Percentiles rank a stretch among this genome's conserved stretches.
Evolutionary conservation across 2,113 vertebrate species (phyloP).

Genomic region (Hippocampus barbouri): DNA sequence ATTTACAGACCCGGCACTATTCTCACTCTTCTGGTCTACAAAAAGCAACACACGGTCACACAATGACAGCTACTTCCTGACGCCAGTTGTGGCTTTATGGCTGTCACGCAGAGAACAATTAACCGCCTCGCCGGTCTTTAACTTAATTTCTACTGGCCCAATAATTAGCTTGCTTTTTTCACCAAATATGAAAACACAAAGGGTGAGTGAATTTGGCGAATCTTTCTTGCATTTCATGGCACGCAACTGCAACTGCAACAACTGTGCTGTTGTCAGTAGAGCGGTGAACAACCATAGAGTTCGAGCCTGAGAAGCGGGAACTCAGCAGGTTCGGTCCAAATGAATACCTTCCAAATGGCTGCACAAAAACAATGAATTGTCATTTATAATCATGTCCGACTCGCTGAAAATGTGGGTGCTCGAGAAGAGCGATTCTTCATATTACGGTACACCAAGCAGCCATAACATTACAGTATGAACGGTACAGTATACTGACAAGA

Average conservation of each 20-base stretch:
- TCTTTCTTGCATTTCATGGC: not conserved
- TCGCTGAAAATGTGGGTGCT: conserved; percentile 14
- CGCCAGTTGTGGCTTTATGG: conserved; percentile 60
- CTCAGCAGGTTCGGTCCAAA: conserved; percentile 11
- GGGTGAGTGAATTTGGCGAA: conserved; percentile 14
- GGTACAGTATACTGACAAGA: not conserved
- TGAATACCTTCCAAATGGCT: conserved; percentile 19
- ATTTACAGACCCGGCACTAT: conserved; percentile 33
- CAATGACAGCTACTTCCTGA: conserved; percentile 47
- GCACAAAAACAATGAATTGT: conserved; percentile 13
- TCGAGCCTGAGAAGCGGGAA: not conserved
- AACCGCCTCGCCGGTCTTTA: conserved; percentile 39
- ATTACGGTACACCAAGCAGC: conserved; percentile 14
- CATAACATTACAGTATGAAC: not conserved
- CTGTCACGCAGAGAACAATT: conserved; percentile 35
- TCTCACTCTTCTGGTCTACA: conserved; percentile 28
- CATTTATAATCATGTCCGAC: conserved; percentile 21
- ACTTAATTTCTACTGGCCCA: conserved; percentile 55
- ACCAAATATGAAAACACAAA: conserved; percentile 33
- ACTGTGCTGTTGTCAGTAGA: not conserved
- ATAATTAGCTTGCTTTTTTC: conserved; percentile 15
- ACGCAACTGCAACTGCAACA: not conserved
- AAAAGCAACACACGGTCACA: conserved; percentile 24
- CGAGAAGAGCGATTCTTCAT: conserved; percentile 21
- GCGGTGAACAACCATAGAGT: not conserved